These are phyloP conservation scores for Falco punctatus DNA, from an alignment of 2,113 vertebrate species.

Conservation along the genomic window DNA sequence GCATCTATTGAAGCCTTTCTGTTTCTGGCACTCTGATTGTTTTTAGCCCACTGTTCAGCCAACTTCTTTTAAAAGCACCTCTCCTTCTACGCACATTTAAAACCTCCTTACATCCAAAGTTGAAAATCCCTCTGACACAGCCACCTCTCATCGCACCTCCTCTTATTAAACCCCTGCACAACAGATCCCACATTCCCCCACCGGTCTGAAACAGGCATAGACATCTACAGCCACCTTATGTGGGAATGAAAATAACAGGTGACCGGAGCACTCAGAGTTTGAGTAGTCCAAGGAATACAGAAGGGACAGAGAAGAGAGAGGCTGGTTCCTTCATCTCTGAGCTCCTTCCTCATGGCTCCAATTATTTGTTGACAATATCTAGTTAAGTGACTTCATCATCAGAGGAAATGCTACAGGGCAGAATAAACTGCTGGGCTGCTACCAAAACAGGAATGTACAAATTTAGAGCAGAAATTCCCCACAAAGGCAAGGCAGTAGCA, in stretches of 20 bases:
- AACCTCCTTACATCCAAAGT: not conserved
- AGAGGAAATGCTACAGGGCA: not conserved
- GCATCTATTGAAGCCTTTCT: not conserved
- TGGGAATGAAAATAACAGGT: not conserved
- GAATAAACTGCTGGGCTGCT: not conserved
- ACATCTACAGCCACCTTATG: not conserved
- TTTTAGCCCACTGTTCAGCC: not conserved
- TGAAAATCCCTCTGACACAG: not conserved
- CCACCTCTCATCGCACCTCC: not conserved
- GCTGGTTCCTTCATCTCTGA: not conserved
- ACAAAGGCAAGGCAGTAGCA: not conserved
- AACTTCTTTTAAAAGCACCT: not conserved
- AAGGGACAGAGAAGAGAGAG: not conserved
- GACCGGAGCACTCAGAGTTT: rapidly evolving
- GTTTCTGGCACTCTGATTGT: not conserved
- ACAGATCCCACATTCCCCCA: not conserved
- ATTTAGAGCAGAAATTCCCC: not conserved
- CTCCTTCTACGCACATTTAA: not conserved
- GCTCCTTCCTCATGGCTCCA: not conserved
- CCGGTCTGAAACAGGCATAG: not conserved
- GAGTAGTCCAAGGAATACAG: not conserved
- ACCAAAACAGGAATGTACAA: not conserved
- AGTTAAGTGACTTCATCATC: not conserved
- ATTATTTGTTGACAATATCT: not conserved
- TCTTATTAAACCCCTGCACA: not conserved